A percentile compares a stretch with the other conserved stretches of the same genome.
Conservation (phyloP, 2,888 invertebrate genomes). For the Liodrosophila aerea region DNA sequence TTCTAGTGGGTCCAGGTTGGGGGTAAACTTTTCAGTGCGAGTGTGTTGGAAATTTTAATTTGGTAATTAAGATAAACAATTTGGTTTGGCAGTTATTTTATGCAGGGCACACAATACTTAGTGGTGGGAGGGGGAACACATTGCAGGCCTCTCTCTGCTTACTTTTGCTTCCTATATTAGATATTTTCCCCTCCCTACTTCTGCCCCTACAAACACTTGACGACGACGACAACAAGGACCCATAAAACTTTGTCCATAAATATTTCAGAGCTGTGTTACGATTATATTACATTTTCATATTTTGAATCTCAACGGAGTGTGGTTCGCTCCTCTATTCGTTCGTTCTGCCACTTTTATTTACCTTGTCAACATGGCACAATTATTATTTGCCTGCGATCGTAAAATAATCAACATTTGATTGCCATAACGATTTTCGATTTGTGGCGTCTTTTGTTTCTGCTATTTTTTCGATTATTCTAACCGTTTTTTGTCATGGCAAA, state of each 20-base stretch:
- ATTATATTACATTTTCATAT: background rate
- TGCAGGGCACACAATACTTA: constrained; percentile 13
- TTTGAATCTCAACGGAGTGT: too few species aligned
- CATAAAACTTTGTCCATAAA: constrained; percentile 67
- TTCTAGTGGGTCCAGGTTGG: background rate
- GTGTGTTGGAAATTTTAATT: constrained; percentile 75
- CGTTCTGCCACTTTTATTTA: constrained; percentile 34
- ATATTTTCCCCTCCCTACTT: constrained; percentile 3
- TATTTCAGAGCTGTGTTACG: constrained; percentile 23
- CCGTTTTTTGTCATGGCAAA: constrained; percentile 2
- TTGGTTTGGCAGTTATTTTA: constrained; percentile 33
- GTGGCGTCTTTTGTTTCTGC: background rate
- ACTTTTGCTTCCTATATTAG: constrained; percentile 4
- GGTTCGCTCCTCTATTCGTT: constrained; percentile 44
- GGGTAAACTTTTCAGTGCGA: constrained; percentile 55
- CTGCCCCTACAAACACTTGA: constrained; percentile 14
- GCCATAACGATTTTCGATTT: constrained; percentile 18
- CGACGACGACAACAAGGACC: constrained; percentile 25
- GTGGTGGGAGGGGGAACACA: background rate
- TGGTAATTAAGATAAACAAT: constrained; percentile 79
- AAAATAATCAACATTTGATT: constrained; percentile 50
- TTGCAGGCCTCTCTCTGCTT: background rate
- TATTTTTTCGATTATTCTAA: constrained; percentile 2
- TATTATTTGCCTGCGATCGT: constrained; percentile 17
- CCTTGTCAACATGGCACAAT: constrained; percentile 45